Evolutionary conservation across 2,113 vertebrate species (phyloP), one percentile per base, ranked within the genome.

Genomic region (Phodopus roborovskii): DNA sequence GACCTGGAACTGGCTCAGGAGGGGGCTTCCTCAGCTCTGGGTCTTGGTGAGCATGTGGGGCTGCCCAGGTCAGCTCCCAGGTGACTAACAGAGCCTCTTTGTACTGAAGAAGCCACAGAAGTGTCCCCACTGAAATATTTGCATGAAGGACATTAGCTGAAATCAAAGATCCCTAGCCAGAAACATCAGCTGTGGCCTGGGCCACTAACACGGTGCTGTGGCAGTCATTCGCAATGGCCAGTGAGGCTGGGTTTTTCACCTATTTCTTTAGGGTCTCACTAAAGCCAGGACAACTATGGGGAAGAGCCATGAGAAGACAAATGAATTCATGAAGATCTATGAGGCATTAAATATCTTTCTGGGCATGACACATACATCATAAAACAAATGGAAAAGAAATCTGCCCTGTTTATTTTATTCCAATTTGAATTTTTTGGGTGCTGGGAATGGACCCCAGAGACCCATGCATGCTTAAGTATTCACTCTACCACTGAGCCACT

Each of bases 161-260:
- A 20, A 33, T 75, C 60, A 48, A 71, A 60, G 50, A 5, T 36
- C 20, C 66, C 56, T 15, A 0, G 39, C 0, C 13, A 16, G 36
- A 36, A 62, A 17, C 48, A 45, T 3, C 42, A 3, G n/a, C 10
- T 1, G 2, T 28, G 60, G 7, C 5, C 0, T 20, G 53, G 60
- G 68, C 53, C 30, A 73, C 68, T 5, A 5, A 33, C 7, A 1
- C 9, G 22, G 36, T 9, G 2, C 42, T 0, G 4, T 19, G 28
- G 11, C 36, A 1, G 12, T 42, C 77, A 5, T 33, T 15, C 22
- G 0, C 0, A 4, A 0, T 19, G 15, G 81, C 74, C 36, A 0
- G 42, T 0, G 58, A 88, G 15, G 36, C 22, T 5, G 4, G 11
- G 26, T 56, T 30, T 30, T 58, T 33, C 9, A 19, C 3, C 10